Evolutionary conservation across 2,888 invertebrate species (phyloP).

Genomic region (Eupithecia insigniata): DNA sequence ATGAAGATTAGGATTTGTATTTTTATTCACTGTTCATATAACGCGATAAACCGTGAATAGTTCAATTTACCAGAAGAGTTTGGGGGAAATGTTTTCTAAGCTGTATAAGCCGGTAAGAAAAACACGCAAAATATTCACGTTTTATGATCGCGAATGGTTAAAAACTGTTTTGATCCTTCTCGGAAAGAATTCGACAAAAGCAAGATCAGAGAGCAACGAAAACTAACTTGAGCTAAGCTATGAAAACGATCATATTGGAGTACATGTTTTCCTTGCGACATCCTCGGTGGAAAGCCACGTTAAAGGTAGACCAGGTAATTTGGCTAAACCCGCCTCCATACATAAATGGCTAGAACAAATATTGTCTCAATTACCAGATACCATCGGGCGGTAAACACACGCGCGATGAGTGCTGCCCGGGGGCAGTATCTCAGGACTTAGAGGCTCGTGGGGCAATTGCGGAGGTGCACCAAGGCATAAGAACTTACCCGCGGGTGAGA

Average conservation of each 20-base stretch:
- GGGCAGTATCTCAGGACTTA: conserved; percentile 71
- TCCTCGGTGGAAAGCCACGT: conserved; percentile 24
- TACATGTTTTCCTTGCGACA: background rate
- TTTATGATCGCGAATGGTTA: too few species aligned
- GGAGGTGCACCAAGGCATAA: conserved; percentile 25
- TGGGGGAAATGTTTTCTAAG: too few species aligned
- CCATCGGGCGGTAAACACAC: conserved; percentile 78
- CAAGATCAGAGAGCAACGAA: too few species aligned
- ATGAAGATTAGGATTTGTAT: too few species aligned
- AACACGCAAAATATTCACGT: too few species aligned
- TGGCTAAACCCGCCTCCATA: conserved; percentile 66
- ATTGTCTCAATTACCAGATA: conserved; percentile 83
- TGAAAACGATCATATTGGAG: background rate
- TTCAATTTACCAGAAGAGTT: too few species aligned
- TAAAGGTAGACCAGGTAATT: conserved; percentile 60
- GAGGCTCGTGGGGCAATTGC: conserved; percentile 61
- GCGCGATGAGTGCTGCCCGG: conserved; percentile 71
- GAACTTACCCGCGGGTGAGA: background rate
- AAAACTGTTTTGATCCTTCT: too few species aligned
- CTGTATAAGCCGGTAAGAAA: too few species aligned
- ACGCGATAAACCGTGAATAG: too few species aligned
- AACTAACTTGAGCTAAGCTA: background rate
- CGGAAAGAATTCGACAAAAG: too few species aligned
- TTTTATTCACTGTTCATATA: too few species aligned
- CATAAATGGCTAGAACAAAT: conserved; percentile 78